phyloP scores from a whole-genome alignment of 2,888 invertebrate species.

The Crocallis elinguaria region DNA sequence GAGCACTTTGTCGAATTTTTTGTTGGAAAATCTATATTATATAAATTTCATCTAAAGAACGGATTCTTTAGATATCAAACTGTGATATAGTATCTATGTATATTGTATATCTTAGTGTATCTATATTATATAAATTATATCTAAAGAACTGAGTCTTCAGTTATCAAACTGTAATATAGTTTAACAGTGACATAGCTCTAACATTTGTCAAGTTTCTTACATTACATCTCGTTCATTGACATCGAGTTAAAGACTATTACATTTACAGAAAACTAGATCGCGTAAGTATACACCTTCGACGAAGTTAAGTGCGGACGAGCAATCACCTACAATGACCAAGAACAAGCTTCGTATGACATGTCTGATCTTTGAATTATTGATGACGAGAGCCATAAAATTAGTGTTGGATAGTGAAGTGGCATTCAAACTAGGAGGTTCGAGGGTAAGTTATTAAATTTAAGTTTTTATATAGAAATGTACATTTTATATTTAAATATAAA shows the following conservation, averaged over 20 bases:
- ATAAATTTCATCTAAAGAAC: too few relatives aligned
- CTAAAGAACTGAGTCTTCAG: too few relatives aligned
- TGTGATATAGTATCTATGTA: too few relatives aligned
- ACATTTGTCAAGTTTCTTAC: slow-evolving; percentile 6
- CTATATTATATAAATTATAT: too few relatives aligned
- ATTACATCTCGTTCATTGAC: slow-evolving; percentile 32
- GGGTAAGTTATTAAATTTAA: not conserved
- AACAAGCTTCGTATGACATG: slow-evolving; percentile 57
- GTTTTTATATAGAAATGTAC: not conserved
- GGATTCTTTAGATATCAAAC: too few relatives aligned
- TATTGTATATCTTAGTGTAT: too few relatives aligned
- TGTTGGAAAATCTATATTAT: too few relatives aligned
- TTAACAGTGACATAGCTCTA: not conserved
- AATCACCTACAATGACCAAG: slow-evolving; percentile 49
- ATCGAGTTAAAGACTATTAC: slow-evolving; percentile 41
- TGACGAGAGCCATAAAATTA: slow-evolving; percentile 39
- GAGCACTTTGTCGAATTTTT: too few relatives aligned
- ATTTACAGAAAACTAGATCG: slow-evolving; percentile 47
- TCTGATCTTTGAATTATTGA: slow-evolving; percentile 61
- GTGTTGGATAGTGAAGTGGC: slow-evolving; percentile 32
- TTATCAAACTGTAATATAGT: not conserved
- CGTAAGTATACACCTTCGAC: slow-evolving; percentile 36
- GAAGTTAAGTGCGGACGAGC: slow-evolving; percentile 22
- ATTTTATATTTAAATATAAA: not conserved
- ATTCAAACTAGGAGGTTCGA: slow-evolving; percentile 20